Evolutionary conservation across 1,140 invertebrate genomes (phyloP), one percentile per base, ranked within the genome.

Genomic region (Musca domestica): DNA sequence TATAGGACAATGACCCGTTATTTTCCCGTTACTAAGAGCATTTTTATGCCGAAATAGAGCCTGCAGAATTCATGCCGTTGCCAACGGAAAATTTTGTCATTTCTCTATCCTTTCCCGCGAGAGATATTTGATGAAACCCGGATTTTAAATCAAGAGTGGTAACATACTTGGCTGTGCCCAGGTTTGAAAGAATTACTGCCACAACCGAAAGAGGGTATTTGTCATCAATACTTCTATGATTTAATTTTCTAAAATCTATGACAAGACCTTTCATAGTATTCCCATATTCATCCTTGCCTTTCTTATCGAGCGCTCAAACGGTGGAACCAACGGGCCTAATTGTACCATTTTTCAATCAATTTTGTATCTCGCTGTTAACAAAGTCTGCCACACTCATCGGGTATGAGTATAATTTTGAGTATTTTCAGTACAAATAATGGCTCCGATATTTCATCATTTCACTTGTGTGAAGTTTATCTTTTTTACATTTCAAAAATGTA

Each of bases 211-310:
- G 46, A 20, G 69, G 63, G 19, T 56, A 70, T 19, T 41, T 27
- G 25, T 67, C 48, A 64, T n/a, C 14, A 4, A 64, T 67, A 14
- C 58, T 70, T 48, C 48, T 67, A 15, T 58, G 41, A 23, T 70
- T 70, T 48, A 81, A 78, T 49, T 70, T 66, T 17, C 79, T 17
- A 58, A n/a, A n/a, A n/a, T n/a, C n/a, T n/a, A n/a, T n/a, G n/a
- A n/a, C n/a, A n/a, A n/a, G n/a, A n/a, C n/a, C n/a, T n/a, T n/a
- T n/a, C n/a, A n/a, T n/a, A n/a, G n/a, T n/a, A n/a, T n/a, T n/a
- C n/a, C n/a, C n/a, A n/a, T n/a, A n/a, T n/a, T n/a, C n/a, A n/a
- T n/a, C n/a, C n/a, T n/a, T n/a, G n/a, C n/a, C n/a, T 72, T n/a
- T 48, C 25, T 67, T 47, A 25, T 56, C 66, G 2, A 67, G 52